Base-by-base conservation (phyloP, 2,888 invertebrate species). In the Amblyjoppa fuscipennis region DNA sequence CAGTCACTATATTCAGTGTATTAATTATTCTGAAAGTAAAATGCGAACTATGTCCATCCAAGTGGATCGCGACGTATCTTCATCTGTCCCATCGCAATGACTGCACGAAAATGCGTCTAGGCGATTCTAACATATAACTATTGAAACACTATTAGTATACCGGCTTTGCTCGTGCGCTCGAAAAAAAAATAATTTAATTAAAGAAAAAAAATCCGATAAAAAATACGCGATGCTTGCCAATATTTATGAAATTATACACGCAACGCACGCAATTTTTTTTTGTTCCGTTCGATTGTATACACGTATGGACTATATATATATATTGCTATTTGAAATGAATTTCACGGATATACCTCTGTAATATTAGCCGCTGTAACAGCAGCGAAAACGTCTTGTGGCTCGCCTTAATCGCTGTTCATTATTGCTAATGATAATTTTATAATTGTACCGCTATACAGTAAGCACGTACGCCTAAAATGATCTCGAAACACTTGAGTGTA, bases 361-460 rank as follows among this genome's bases (percentile, higher is more conserved):
- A 74, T 38, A 70, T 81, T 70, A 81, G 73, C 51, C 45, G 73
- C 6, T 85, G 64, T 80, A 41, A 38, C 34, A 56, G 75, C 73
- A 34, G 16, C 9, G 31, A 68, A 76, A 83, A 66, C 73, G 66
- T 83, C 66, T 73, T 76, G 76, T 69, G 69, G 79, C 83, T 86
- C 82, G 81, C 81, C 84, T 87, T 80, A 81, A 81, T 82, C 38
- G 76, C 81, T 76, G 76, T 86, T 79, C 51, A 56, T 81, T 84
- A 49, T 79, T 84, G 79, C 79, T 76, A 82, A 45, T 45, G 38
- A 28, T 75, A 68, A 56, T 66, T 81, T 74, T 66, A 25, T 49
- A 66, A 78, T 25, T 81, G 45, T 78, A 78, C 13, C 61, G 81
- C 81, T 84, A 81, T 81, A 77, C 71, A 77, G 78, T 85, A 56